Evolutionary conservation across 1,140 invertebrate genomes (phyloP), one percentile per base, ranked within the genome.

Genomic region (Zaprionus vittiger): DNA sequence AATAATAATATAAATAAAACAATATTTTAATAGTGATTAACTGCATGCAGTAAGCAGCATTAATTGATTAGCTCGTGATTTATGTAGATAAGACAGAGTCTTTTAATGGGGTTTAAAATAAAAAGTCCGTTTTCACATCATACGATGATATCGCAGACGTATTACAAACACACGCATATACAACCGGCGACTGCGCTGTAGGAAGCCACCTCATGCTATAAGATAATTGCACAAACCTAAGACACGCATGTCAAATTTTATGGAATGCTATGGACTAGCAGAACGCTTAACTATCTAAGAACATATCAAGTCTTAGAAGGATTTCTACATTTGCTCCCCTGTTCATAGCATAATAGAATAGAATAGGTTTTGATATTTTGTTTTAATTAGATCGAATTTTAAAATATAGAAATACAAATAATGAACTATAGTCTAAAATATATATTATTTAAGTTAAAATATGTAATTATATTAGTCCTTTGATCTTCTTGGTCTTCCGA

Each of bases 401-500:
- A 77, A 77, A 77, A 74, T 73, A 77, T 77, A 77, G 70, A 73
- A 67, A 77, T 77, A 77, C 74, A 77, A 77, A 77, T 77, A 77
- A 73, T 73, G 74, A 77, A 73, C 70, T 76, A 86, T 89, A 60
- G 61, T 86, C 84, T 87, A 84, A 89, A 84, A 89, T 84, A 78
- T 75, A 89, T 73, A 57, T 83, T 89, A 89, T 89, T 86, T 78
- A 77, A 89, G 72, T 76, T 74, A 79, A 81, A 86, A 87, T 77
- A 76, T 87, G 73, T 75, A 73, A 77, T 81, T 72, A 81, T 80
- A 87, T 92, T 92, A 92, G 78, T 92, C 91, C 89, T 91, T 91
- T 63, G 91, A 86, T 81, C 91, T 79, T 90, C 91, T 83, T 67
- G 91, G 91, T 79, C 91, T 85, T 66, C 91, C 91, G 15, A 92